Conservation (phyloP, 2,113 vertebrate species). For the Erinaceus europaeus region DNA sequence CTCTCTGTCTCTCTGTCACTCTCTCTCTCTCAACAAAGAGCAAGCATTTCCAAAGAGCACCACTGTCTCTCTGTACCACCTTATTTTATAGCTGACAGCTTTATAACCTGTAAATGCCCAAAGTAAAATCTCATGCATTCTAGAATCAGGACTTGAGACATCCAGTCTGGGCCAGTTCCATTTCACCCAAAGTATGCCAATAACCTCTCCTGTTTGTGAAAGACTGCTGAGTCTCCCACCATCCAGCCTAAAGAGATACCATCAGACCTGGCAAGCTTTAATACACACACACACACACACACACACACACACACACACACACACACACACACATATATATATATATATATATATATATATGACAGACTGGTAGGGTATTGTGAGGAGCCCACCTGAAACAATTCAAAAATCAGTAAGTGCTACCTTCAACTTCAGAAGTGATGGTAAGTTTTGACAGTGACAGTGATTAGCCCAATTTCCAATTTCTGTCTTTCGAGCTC, state of each 20-base stretch:
- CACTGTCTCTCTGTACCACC: not conserved
- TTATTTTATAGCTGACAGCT: not conserved
- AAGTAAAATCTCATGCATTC: not conserved
- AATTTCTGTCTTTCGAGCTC: not conserved
- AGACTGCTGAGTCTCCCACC: conserved; percentile 5
- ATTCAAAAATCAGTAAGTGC: not conserved
- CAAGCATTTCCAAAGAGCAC: conserved; percentile 12
- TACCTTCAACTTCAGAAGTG: not conserved
- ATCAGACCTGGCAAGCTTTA: not conserved
- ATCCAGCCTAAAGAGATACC: conserved; percentile 58
- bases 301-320: too few species aligned
- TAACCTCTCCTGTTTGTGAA: conserved; percentile 43
- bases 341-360: not conserved
- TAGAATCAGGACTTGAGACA: conserved; percentile 18
- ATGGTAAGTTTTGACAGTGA: not conserved
- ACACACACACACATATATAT: too few species aligned
- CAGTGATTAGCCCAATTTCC: not conserved
- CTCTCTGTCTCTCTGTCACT: not conserved
- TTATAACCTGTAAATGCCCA: conserved; percentile 55
- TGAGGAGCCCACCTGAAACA: not conserved
- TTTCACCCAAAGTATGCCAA: conserved; percentile 57
- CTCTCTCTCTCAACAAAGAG: not conserved
- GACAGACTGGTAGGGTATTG: not conserved
- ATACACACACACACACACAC: too few species aligned
- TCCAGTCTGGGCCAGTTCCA: not conserved